A percentile compares a stretch with the other conserved stretches of the same genome.
These are phyloP conservation scores for Talpa occidentalis DNA, from an alignment of 2,113 vertebrate genomes.

Conservation along the genomic window DNA sequence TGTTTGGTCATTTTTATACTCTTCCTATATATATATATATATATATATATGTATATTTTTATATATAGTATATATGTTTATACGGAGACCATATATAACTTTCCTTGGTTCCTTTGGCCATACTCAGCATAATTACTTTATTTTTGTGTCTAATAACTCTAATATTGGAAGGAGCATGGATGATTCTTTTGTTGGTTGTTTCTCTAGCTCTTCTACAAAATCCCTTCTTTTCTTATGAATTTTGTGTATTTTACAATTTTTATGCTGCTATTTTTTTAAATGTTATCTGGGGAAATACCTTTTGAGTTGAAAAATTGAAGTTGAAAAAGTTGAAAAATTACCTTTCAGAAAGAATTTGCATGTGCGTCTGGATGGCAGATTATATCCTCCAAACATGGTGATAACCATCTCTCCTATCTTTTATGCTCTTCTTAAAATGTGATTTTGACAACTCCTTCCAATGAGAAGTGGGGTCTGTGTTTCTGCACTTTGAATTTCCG, in stretches of 20 bases:
- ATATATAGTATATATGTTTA: neutral
- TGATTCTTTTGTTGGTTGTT: neutral
- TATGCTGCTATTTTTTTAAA: neutral
- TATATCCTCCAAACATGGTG: neutral
- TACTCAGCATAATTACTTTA: neutral
- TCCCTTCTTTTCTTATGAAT: neutral
- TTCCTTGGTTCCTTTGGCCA: neutral
- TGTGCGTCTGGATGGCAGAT: neutral
- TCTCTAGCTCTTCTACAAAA: neutral
- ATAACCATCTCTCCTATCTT: neutral
- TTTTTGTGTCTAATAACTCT: neutral
- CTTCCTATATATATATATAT: neutral
- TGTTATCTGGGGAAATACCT: neutral
- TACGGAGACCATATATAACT: no score
- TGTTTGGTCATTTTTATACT: neutral
- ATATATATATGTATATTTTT: no score
- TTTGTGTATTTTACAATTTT: slow-evolving; percentile 31
- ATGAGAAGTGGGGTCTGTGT: neutral
- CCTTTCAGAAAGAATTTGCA: neutral
- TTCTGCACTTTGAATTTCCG: neutral
- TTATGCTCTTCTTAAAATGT: neutral
- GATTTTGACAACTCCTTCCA: neutral
- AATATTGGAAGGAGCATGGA: neutral
- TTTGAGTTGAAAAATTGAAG: no score
- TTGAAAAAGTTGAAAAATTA: neutral